Percentiles rank a stretch among this genome's conserved stretches.
phyloP scores from a whole-genome alignment of 2,113 vertebrate species.

The Urocynchramus pylzowi region DNA sequence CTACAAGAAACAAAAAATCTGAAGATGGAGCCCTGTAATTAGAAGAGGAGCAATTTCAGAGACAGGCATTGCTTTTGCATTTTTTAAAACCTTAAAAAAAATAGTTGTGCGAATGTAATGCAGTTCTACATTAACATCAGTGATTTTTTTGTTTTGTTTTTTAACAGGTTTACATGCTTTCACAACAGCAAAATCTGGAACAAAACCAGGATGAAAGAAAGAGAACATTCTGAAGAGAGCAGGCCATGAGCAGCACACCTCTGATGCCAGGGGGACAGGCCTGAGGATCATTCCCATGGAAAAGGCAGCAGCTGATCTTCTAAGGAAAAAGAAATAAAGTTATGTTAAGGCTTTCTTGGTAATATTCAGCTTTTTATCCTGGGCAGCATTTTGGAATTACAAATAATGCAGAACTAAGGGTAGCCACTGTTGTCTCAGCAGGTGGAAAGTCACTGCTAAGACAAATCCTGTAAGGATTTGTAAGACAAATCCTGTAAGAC shows the following conservation, averaged over 20 bases:
- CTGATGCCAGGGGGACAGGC: not conserved
- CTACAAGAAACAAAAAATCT: not conserved
- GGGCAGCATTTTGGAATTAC: not conserved
- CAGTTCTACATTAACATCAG: not conserved
- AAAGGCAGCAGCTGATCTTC: conserved; percentile 38
- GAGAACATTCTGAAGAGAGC: not conserved
- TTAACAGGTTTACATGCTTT: not conserved
- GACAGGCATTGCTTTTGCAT: not conserved
- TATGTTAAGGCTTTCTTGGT: not conserved
- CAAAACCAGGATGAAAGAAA: not conserved
- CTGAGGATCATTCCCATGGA: not conserved
- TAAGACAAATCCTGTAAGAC: not conserved
- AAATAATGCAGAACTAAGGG: not conserved
- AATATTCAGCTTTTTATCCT: not conserved
- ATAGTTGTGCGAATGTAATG: not conserved
- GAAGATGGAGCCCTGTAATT: not conserved
- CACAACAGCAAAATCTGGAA: not conserved
- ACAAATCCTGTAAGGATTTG: no score
- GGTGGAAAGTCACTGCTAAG: not conserved
- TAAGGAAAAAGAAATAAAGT: not conserved
- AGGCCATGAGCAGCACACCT: not conserved
- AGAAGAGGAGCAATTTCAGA: not conserved
- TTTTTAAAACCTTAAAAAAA: not conserved
- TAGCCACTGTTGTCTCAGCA: not conserved
- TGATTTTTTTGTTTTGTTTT: not conserved